A percentile compares a stretch with the other conserved stretches of the same genome.
These are phyloP conservation scores for Panagrolaimus sp. DNA, from an alignment of 1,140 invertebrate species.

Conservation along the genomic window DNA sequence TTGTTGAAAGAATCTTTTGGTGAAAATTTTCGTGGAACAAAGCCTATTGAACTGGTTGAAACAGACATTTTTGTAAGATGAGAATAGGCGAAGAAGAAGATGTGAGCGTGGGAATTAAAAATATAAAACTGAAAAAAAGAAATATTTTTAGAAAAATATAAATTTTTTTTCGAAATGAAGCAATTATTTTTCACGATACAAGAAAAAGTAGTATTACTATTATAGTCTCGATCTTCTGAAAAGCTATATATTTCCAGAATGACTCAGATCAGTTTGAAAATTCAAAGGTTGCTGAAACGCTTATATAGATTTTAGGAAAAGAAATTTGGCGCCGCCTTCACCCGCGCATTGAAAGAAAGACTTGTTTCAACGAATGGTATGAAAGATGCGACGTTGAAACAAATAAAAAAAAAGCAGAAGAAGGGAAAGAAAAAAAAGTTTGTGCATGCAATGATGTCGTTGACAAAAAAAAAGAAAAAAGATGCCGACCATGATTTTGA, in stretches of 20 bases:
- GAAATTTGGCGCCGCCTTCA: background rate
- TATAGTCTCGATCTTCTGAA: slow-evolving; percentile 10
- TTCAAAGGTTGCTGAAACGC: slow-evolving; percentile 12
- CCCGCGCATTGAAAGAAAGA: slow-evolving; percentile 2
- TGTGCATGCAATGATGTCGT: slow-evolving; percentile 4
- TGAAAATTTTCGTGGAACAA: background rate
- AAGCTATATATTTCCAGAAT: slow-evolving; percentile 1
- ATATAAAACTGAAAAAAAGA: no score
- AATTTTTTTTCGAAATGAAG: no score
- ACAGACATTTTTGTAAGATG: background rate
- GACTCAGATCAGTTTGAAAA: slow-evolving; percentile 9
- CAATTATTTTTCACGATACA: background rate
- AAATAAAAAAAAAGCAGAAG: slow-evolving; percentile 3
- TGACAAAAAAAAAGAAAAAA: background rate
- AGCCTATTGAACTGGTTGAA: background rate
- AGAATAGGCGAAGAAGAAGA: slow-evolving; percentile 6
- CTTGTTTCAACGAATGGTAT: slow-evolving; percentile 3
- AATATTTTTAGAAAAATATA: no score
- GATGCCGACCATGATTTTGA: slow-evolving; percentile 9
- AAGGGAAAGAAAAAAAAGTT: background rate
- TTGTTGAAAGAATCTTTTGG: no score
- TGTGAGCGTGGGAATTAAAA: no score
- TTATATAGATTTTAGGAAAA: background rate
- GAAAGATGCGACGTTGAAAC: no score
- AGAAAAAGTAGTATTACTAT: background rate